These are phyloP conservation scores for Apogon hyalosoma DNA, from an alignment of 2,797 vertebrate genomes.

Conservation along the genomic window DNA sequence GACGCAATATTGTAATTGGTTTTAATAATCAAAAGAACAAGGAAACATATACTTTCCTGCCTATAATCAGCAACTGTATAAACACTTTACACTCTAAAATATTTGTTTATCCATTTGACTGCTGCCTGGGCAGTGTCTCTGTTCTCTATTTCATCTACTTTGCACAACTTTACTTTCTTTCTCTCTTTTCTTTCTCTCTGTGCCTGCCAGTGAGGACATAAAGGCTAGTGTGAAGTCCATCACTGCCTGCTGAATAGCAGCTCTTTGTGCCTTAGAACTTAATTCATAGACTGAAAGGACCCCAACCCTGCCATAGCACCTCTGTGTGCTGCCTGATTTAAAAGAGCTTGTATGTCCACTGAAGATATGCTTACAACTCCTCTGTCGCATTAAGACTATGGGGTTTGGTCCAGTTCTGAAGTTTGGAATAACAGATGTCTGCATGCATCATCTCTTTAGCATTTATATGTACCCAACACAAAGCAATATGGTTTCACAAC, in stretches of 20 bases:
- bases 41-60: not conserved
- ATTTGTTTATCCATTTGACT: conserved; percentile 27
- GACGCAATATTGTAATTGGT: conserved; percentile 33
- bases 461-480: conserved; percentile 37
- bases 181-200: conserved; percentile 20
- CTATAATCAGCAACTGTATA: conserved; percentile 6
- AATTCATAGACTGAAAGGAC: conserved; percentile 81
- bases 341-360: conserved; percentile 60
- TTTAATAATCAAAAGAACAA: not conserved
- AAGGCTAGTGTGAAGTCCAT: conserved; percentile 81
- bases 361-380: conserved; percentile 51
- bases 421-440: conserved; percentile 22
- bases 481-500: conserved; percentile 33
- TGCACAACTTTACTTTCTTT: conserved; percentile 26
- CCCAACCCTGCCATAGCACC: conserved; percentile 68
- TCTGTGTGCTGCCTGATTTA: conserved; percentile 76
- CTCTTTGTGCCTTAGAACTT: conserved; percentile 80
- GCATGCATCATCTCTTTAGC: conserved; percentile 10
- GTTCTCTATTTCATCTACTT: conserved; percentile 52
- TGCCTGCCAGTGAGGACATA: conserved; percentile 73
- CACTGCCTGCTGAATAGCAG: conserved; percentile 81
- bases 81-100: conserved; percentile 9
- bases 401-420: conserved; percentile 28
- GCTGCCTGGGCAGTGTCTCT: conserved; percentile 35
- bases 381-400: conserved; percentile 38